These are phyloP conservation scores for Odobenus rosmarus DNA, from an alignment of 2,113 vertebrate species.

Conservation along the genomic window DNA sequence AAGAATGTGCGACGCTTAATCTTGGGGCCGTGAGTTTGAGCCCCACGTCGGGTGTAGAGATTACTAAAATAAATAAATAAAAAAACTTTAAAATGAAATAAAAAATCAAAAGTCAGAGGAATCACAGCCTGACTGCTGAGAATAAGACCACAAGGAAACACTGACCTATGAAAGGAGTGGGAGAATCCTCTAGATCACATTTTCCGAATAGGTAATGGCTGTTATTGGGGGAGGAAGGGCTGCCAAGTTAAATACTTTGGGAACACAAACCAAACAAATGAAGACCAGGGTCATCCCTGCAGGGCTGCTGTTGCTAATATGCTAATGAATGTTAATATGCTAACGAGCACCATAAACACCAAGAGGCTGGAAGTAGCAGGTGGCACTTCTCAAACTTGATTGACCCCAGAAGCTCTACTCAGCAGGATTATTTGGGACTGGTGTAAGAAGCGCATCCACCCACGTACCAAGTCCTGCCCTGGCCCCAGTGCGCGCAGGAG, in stretches of 20 bases:
- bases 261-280: slow-evolving; percentile 25
- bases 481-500: background rate
- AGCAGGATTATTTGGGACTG: background rate
- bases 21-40: background rate
- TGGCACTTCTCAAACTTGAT: background rate
- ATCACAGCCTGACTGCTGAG: background rate
- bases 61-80: background rate
- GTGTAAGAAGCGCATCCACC: background rate
- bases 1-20: background rate
- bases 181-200: background rate
- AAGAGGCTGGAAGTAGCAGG: background rate
- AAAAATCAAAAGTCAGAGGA: background rate
- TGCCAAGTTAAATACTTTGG: background rate
- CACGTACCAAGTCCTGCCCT: background rate
- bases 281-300: background rate
- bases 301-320: background rate
- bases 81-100: background rate
- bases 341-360: background rate
- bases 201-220: background rate
- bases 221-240: background rate
- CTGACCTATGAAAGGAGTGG: background rate
- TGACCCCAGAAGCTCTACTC: background rate
- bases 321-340: background rate
- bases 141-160: background rate
- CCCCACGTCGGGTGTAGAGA: background rate